Base-by-base conservation (phyloP, 2,113 vertebrate species). In the Cranoglanis bouderius region DNA sequence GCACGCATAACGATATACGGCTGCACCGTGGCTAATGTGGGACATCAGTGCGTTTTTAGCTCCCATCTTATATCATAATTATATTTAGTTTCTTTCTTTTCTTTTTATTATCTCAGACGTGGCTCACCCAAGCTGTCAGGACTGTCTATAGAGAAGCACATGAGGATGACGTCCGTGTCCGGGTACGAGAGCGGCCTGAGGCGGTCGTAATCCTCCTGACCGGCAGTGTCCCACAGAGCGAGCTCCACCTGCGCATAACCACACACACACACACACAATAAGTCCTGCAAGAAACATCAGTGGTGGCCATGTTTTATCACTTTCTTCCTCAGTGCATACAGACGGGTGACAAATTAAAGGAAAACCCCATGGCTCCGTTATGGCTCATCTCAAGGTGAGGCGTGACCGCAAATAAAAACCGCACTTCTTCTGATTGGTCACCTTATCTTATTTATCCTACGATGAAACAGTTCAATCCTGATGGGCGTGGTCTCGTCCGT, bases 81-180 rank as follows among this genome's bases (percentile, higher is more conserved):
- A 40, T 9, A 40, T 40, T 21, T 6, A 18, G 46, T 10, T 8
- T 46, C 46, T 49, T 10, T 49, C 46, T 49, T 40, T 21, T 9
- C 35, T 40, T 24, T 43, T 46, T 78, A 14, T 49, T 5, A 78
- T 53, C 3, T 21, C 8, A 43, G 55, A 29, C 55, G 29, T 5
- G 67, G 21, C 89, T 91, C 26, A 91, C 89, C 91, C 88, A 91
- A 87, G 53, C 89, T 90, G 51, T 91, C 91, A 38, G 91, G 91
- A 65, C 91, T 91, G 91, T 91, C 91, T 16, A 92, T 43, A 21
- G 91, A 92, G 53, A 92, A 92, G 81, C 91, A 92, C 89, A 92
- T 90, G 84, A 92, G 91, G 65, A 90, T 90, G 80, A 92, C 89
- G 59, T 92, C 91, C 0, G 90, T 90, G 67, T 90, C 90, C 4